Conservation (phyloP, 2,888 invertebrate species). For the Carabus problematicus region DNA sequence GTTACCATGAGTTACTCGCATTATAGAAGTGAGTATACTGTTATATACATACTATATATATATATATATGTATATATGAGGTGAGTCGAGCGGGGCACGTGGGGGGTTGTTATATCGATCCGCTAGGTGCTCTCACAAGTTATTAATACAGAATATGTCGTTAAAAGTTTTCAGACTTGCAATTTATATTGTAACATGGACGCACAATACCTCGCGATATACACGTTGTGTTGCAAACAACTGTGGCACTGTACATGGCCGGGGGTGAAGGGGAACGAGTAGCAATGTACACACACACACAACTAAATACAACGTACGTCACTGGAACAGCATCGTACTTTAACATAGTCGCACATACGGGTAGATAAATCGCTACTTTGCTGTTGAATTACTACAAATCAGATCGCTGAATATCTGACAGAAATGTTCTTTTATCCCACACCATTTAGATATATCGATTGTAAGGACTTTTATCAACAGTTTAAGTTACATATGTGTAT, state of each 20-base stretch:
- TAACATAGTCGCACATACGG: conserved; percentile 5
- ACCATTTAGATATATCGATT: too few relatives aligned
- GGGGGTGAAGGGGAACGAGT: not conserved
- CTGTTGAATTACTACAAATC: too few relatives aligned
- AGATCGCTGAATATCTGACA: too few relatives aligned
- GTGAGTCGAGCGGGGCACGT: conserved; percentile 4
- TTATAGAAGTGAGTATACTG: too few relatives aligned
- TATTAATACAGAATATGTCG: conserved; percentile 61
- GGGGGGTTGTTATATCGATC: conserved; percentile 53
- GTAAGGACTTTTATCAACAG: too few relatives aligned
- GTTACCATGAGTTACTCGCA: too few relatives aligned
- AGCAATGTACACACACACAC: not conserved
- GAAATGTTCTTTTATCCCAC: too few relatives aligned
- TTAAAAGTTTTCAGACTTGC: conserved; percentile 61
- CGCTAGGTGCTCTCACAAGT: conserved; percentile 56
- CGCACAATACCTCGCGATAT: conserved; percentile 37
- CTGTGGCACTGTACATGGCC: not conserved
- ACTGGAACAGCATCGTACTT: not conserved
- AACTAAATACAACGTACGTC: conserved; percentile 13
- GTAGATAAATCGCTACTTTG: too few relatives aligned
- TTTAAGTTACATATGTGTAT: too few relatives aligned
- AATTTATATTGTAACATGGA: conserved; percentile 44
- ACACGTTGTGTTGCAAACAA: conserved; percentile 27
- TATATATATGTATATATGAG: not conserved
- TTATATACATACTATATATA: too few relatives aligned